A percentile compares a stretch with the other conserved stretches of the same genome.
These are phyloP conservation scores for Epizoanthus ramosus DNA, from an alignment of 92 coral and sea anemone genomes.

Conservation along the genomic window DNA sequence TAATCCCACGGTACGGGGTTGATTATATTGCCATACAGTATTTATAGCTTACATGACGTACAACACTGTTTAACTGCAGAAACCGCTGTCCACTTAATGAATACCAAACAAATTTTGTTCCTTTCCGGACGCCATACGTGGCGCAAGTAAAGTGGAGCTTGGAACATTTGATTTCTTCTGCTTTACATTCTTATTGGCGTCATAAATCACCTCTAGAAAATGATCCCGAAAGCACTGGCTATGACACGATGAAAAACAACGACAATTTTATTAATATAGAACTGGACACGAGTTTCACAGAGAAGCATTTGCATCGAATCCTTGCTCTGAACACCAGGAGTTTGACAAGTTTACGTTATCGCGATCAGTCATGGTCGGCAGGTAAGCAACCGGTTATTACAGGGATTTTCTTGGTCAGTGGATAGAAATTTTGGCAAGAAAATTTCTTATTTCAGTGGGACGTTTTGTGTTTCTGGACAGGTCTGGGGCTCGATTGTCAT, in stretches of 20 bases:
- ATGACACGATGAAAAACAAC: conserved; percentile 19
- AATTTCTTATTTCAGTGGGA: no score
- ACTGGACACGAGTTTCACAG: neutral
- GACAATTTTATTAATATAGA: neutral
- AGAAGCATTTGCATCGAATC: neutral
- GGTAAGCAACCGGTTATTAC: neutral
- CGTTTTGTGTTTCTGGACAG: neutral
- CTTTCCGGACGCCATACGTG: conserved; percentile 21
- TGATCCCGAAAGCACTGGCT: neutral
- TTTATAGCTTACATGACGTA: conserved; percentile 5
- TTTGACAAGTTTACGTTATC: conserved; percentile 30
- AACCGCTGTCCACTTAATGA: conserved; percentile 11
- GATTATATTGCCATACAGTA: no score
- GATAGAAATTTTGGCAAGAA: neutral
- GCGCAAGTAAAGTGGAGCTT: neutral
- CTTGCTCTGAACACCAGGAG: no score
- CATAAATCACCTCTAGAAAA: neutral
- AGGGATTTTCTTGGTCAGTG: neutral
- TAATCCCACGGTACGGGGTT: no score
- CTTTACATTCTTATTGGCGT: neutral
- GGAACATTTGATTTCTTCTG: neutral
- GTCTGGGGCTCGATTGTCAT: neutral
- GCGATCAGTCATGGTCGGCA: conserved; percentile 24
- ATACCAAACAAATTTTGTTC: neutral
- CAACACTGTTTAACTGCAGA: no score